phyloP scores from a whole-genome alignment of 2,113 vertebrate species.

The Brienomyrus brachyistius region DNA sequence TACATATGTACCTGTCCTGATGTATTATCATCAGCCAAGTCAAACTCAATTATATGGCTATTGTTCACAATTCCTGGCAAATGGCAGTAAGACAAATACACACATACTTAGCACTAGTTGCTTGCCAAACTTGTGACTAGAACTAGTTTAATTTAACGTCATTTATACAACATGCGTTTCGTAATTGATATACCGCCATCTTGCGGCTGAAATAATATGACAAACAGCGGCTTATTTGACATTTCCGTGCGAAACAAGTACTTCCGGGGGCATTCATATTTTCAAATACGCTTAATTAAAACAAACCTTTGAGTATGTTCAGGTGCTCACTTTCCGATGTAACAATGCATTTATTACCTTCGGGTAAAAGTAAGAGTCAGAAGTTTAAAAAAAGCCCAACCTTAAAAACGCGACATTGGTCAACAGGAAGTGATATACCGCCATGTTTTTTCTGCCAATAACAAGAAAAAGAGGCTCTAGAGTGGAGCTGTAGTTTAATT shows the following conservation, averaged over 20 bases:
- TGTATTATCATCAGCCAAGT: background rate
- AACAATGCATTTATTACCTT: background rate
- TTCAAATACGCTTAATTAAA: background rate
- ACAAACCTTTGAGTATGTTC: background rate
- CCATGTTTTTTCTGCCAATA: slow-evolving; percentile 71
- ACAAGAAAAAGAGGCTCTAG: slow-evolving; percentile 57
- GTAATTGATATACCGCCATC: slow-evolving; percentile 13
- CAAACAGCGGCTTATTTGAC: background rate
- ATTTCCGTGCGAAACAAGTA: slow-evolving; percentile 45
- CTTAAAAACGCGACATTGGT: slow-evolving; percentile 34
- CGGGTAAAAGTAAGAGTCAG: background rate
- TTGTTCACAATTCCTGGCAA: background rate
- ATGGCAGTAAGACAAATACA: background rate
- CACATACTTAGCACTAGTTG: background rate
- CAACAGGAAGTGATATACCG: slow-evolving; percentile 67
- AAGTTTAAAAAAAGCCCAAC: background rate
- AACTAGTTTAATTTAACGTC: background rate
- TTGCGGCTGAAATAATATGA: slow-evolving; percentile 8
- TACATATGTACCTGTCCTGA: background rate
- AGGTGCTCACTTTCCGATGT: background rate
- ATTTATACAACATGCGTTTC: background rate
- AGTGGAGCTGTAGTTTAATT: slow-evolving; percentile 53
- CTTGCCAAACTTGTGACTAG: background rate
- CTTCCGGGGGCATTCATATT: slow-evolving; percentile 57
- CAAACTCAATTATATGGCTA: background rate